Conservation (phyloP, 23 tunicate species). For the Botrylloides violaceus region DNA sequence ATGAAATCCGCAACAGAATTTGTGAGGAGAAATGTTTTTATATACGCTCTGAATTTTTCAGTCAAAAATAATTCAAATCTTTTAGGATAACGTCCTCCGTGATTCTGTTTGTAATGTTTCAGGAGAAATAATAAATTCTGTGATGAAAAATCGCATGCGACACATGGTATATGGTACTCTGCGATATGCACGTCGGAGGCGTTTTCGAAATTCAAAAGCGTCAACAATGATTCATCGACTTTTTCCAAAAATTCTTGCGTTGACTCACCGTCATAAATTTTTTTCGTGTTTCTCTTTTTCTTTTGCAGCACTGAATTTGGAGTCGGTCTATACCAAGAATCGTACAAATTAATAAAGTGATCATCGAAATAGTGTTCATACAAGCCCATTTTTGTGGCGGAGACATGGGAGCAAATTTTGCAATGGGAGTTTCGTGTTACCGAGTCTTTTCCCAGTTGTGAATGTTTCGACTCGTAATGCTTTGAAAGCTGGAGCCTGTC, state of each 20-base stretch:
- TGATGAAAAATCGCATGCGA: slow-evolving; percentile 9
- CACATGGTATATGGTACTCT: slow-evolving; percentile 6
- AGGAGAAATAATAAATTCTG: neutral
- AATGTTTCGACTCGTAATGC: slow-evolving; percentile 5
- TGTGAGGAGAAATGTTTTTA: neutral
- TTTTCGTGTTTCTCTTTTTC: neutral
- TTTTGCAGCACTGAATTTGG: neutral
- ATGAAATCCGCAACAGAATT: neutral
- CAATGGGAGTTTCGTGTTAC: neutral
- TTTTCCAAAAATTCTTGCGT: neutral
- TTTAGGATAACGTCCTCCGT: slow-evolving; percentile 9
- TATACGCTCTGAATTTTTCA: neutral
- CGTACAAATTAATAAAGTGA: neutral
- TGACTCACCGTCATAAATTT: neutral
- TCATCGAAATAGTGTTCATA: neutral
- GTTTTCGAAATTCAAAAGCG: neutral
- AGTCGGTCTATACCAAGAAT: slow-evolving; percentile 1
- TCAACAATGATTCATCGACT: neutral
- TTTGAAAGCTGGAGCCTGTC: neutral
- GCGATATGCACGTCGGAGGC: neutral
- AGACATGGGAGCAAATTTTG: neutral
- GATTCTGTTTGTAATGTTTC: neutral
- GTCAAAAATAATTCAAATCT: neutral
- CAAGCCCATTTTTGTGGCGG: neutral
- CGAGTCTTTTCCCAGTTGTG: neutral